A percentile compares a stretch with the other conserved stretches of the same genome.
phyloP scores from a whole-genome alignment of 1,140 invertebrate genomes.

The Dreissena rostriformis region DNA sequence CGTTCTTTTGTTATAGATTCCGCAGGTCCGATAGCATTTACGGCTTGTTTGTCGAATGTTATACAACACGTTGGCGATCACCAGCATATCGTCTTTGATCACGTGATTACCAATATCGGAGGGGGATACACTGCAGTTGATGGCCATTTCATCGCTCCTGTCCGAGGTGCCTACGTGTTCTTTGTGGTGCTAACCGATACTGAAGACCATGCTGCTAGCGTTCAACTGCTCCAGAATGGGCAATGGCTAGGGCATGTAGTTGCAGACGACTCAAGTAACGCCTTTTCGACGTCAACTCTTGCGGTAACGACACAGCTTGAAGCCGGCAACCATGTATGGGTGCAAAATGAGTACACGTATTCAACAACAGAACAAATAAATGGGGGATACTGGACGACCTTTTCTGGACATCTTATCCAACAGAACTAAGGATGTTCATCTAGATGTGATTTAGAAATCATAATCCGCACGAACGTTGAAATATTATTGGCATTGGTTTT shows the following conservation, averaged over 20 bases:
- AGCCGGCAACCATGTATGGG: constrained; percentile 29
- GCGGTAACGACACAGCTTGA: not conserved
- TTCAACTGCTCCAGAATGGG: not conserved
- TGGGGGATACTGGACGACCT: too few relatives aligned
- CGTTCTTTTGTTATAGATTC: too few relatives aligned
- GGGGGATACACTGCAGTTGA: not conserved
- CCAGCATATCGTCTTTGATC: constrained; percentile 29
- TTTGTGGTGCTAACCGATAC: constrained; percentile 17
- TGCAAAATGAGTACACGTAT: constrained; percentile 9
- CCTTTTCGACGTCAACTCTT: constrained; percentile 3
- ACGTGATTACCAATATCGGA: constrained; percentile 18
- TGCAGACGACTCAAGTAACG: not conserved
- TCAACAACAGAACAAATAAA: constrained; percentile 14
- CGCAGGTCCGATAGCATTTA: too few relatives aligned
- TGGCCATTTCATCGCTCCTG: not conserved
- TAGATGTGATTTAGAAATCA: too few relatives aligned
- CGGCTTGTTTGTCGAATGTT: too few relatives aligned
- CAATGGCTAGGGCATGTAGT: not conserved
- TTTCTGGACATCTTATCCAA: constrained; percentile 30
- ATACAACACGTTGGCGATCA: not conserved
- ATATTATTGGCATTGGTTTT: too few relatives aligned
- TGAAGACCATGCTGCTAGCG: not conserved
- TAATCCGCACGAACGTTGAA: too few relatives aligned
- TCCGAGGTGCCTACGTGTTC: constrained; percentile 16
- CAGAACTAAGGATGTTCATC: not conserved